Evolutionary conservation across 2,113 vertebrate genomes (phyloP).

Genomic region (Pteruthius melanotis): DNA sequence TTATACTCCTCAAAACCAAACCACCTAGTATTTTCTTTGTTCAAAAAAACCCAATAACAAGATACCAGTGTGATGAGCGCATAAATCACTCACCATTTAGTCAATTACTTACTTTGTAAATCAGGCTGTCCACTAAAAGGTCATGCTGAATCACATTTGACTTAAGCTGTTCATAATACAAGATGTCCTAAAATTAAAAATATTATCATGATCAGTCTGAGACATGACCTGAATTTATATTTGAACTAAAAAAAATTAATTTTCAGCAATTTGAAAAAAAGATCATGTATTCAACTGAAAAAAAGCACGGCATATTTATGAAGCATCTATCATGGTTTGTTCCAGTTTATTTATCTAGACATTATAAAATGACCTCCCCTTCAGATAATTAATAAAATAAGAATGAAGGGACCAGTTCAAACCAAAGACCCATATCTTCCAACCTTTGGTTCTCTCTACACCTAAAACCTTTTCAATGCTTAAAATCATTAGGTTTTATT

Average conservation of each 20-base stretch:
- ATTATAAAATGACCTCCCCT: neutral
- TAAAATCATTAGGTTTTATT: neutral
- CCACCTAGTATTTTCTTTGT: neutral
- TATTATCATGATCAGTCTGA: neutral
- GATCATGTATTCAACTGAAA: neutral
- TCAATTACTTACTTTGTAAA: slow-evolving; percentile 89
- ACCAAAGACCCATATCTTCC: neutral
- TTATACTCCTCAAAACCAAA: neutral
- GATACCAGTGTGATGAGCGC: neutral
- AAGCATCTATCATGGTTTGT: neutral
- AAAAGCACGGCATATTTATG: neutral
- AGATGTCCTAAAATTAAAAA: slow-evolving; percentile 82
- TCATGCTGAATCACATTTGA: slow-evolving; percentile 93
- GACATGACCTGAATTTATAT: neutral
- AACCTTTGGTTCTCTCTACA: neutral
- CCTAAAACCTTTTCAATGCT: neutral
- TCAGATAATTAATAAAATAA: neutral
- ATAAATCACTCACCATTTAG: neutral
- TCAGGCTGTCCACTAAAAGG: slow-evolving; percentile 94
- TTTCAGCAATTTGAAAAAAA: neutral
- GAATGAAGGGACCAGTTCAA: neutral
- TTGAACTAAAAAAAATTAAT: neutral
- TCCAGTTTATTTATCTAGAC: too few species aligned
- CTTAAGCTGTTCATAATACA: slow-evolving; percentile 94
- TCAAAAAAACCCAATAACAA: neutral